Evolutionary conservation across 2,888 invertebrate species (phyloP), one percentile per base, ranked within the genome.

Genomic region (Eupithecia inturbata): DNA sequence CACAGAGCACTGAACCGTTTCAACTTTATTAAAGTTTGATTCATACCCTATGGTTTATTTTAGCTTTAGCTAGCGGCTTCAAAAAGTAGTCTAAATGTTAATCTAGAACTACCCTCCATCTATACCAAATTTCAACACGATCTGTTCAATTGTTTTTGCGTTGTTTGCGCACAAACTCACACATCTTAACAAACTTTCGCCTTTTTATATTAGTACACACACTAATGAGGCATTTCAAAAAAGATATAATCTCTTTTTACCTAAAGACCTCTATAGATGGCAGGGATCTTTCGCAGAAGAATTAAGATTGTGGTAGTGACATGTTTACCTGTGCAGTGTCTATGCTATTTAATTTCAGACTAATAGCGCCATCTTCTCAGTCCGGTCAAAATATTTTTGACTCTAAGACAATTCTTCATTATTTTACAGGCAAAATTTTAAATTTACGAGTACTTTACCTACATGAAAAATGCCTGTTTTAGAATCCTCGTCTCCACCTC

Each of bases 1-100:
- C 89, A 80, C 78, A 84, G 83, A 83, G 84, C 82, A 76, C 75
- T 81, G 85, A 85, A 85, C 85, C 86, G 87, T 85, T 88, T 87
- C 82, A 83, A 84, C 87, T 87, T 87, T 87, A 88, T 88, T 86
- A 86, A 87, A 87, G 84, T 86, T 85, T 85, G 82, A 83, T 79
- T 77, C 73, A 76, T 68, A 77, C 77, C 79, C 80, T 80, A 80
- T 76, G 72, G 81, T 80, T 80, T 78, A 81, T 82, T 81, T 78
- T 71, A 36, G 39, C 68, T 62, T 53, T 22, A 5, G 57, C 57
- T 14, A 2, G 22, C 22, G 53, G 53, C 26, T 26, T 57, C 14
- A 22, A 49, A 53, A 53, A 22, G 3, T 53, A 53, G 3, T 22
- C 22, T 53, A 53, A 22, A 53, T 53, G 53, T 53, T 39, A 26